Evolutionary conservation across 2,797 vertebrate genomes (phyloP).

Genomic region (Molossus molossus): DNA sequence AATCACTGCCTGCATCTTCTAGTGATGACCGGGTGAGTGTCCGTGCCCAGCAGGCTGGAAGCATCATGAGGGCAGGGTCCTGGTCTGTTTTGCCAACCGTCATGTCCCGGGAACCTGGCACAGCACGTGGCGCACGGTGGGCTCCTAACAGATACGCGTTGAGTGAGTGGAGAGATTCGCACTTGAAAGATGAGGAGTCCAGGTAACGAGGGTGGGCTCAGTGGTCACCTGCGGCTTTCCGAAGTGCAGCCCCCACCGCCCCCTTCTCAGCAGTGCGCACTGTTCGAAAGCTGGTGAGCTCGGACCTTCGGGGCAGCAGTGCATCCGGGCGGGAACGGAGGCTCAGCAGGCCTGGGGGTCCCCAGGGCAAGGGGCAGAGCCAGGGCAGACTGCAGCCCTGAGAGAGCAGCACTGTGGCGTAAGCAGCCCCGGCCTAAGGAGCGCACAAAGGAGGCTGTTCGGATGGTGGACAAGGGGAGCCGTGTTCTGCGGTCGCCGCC

Average conservation of each 20-base stretch:
- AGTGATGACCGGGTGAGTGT: not conserved
- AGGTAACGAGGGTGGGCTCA: accelerated
- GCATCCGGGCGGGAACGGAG: not conserved
- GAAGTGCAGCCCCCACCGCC: accelerated
- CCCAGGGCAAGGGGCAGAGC: not conserved
- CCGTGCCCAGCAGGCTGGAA: not conserved
- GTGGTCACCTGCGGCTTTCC: not conserved
- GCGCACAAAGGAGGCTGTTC: slow-evolving; percentile 28
- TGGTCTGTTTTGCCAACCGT: not conserved
- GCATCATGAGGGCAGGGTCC: not conserved
- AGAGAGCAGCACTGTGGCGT: not conserved
- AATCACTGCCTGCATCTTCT: not conserved
- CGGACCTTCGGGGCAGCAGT: accelerated
- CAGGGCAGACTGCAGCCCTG: not conserved
- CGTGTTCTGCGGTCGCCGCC: not conserved
- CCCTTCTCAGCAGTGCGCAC: not conserved
- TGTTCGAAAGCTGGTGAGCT: not conserved
- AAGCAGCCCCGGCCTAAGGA: not conserved
- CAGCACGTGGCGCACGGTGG: accelerated
- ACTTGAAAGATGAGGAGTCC: accelerated
- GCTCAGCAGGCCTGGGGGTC: not conserved
- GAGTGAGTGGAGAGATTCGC: not conserved
- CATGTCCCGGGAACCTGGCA: not conserved
- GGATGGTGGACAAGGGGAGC: not conserved
- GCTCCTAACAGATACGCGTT: not conserved